Conservation (phyloP, 1,140 invertebrate species). For the Ylistrum balloti region DNA sequence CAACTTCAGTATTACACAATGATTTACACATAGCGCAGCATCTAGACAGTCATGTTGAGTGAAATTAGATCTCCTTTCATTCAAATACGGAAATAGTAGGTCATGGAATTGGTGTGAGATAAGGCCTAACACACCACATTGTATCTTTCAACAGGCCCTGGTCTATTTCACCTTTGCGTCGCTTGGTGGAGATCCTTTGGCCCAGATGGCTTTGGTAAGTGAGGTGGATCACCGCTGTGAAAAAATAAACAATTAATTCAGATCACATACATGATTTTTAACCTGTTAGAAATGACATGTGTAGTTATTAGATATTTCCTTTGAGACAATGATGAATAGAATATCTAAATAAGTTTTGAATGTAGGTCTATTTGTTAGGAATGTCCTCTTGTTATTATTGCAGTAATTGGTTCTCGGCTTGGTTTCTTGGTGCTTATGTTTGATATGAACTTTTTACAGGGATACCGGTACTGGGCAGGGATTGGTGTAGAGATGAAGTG, state of each 20-base stretch:
- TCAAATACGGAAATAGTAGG: neutral
- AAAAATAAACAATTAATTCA: too few species aligned
- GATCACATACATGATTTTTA: too few species aligned
- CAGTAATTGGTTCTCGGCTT: too few species aligned
- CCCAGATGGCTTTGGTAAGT: constrained; percentile 95
- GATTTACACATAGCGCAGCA: too few species aligned
- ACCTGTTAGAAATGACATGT: too few species aligned
- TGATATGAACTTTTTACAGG: constrained; percentile 76
- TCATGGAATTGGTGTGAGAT: neutral
- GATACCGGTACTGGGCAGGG: constrained; percentile 91
- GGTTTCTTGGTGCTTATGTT: neutral
- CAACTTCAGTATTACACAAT: too few species aligned
- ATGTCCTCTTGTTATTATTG: too few species aligned
- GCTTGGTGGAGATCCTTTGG: constrained; percentile 93
- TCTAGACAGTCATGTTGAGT: neutral
- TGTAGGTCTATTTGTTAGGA: too few species aligned
- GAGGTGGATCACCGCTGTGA: too few species aligned
- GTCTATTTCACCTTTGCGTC: constrained; percentile 96
- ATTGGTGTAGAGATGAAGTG: constrained; percentile 93
- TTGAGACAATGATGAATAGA: too few species aligned
- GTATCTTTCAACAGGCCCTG: constrained; percentile 85
- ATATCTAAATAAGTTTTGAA: too few species aligned
- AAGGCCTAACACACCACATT: neutral
- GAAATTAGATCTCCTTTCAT: neutral
- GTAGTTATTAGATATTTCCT: too few species aligned